Base-by-base conservation (phyloP, 2,888 invertebrate genomes). In the Lordiphosa fenestrarum region DNA sequence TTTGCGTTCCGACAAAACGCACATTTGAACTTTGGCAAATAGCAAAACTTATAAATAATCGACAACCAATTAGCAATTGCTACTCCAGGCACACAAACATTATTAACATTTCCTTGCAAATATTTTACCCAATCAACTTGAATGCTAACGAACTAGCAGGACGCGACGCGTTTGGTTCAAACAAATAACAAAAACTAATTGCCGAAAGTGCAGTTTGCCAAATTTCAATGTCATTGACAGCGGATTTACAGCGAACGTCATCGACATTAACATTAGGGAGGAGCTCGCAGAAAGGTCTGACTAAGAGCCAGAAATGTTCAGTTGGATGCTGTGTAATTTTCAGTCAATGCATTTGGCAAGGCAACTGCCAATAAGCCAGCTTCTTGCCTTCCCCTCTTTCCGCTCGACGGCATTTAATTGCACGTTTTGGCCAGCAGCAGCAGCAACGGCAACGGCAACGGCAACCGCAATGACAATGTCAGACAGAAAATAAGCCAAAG, bases 191-290 rank as follows among this genome's bases (percentile, higher is more conserved):
- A 70, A 71, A 81, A 81, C 77, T 81, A 73, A 81, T 71, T 66
- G 65, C 61, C 63, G 42, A 44, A 47, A 55, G 55, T 52, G 65
- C 64, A 51, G 73, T 63, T 58, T 61, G 63, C 63, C 55, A 53
- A 65, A 68, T 69, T 64, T 73, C 81, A 77, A 81, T 77, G 77
- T 77, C 81, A 77, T 76, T 81, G 81, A 62, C 77, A 71, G 64
- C 37, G 56, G 71, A 72, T 53, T 23, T 44, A 48, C 64, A 49
- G 44, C 51, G 57, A 65, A 52, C 44, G 35, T 19, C 19, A 40
- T 40, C 40, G 2, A 6, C 40, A 19, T 40, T 21, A 10, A 21
- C 40, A 40, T 40, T n/a, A 13, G 37, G 12, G 39, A 38, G 9
- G 9, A 30, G 2, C 30, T 9, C 0, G 7, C 2, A 30, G 9